phyloP scores from a whole-genome alignment of 1,140 invertebrate genomes.

The Drosophila willistoni region DNA sequence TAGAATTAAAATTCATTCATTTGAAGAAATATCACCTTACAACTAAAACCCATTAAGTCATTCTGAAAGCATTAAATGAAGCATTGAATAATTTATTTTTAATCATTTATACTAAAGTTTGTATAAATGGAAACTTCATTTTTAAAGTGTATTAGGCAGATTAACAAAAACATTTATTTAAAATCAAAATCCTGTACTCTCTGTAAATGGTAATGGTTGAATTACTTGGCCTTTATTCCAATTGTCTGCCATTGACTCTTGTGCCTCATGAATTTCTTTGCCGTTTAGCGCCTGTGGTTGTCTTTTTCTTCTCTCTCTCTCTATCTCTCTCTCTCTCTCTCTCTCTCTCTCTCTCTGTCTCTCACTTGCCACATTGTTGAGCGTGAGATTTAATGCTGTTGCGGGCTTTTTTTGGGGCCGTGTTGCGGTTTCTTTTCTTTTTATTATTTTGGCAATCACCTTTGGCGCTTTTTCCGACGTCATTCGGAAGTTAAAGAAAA shows the following conservation, averaged over 20 bases:
- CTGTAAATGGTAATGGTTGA: conserved; percentile 4
- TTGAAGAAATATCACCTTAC: no score
- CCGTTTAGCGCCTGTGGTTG: conserved; percentile 10
- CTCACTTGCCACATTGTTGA: conserved; percentile 53
- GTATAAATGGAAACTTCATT: not conserved
- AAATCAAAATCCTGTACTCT: not conserved
- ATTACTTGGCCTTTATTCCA: conserved; percentile 16
- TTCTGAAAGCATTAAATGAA: no score
- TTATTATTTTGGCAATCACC: conserved; percentile 31
- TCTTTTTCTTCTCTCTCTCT: conserved; percentile 10
- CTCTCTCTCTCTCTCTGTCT: no score
- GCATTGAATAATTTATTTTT: no score
- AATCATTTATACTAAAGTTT: no score
- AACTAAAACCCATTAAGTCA: no score
- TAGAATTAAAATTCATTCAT: no score
- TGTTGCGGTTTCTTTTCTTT: conserved; percentile 39
- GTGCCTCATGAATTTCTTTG: conserved; percentile 17
- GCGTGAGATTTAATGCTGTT: conserved; percentile 50
- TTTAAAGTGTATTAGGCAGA: not conserved
- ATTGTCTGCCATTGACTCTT: conserved; percentile 35
- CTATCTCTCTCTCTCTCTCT: no score
- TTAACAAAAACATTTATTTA: not conserved
- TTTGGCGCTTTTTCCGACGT: conserved; percentile 40
- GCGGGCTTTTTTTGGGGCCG: conserved; percentile 21
- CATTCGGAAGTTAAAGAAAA: conserved; percentile 59